Evolutionary conservation across 2,888 invertebrate species (phyloP), one percentile per base, ranked within the genome.

Genomic region (Acleris emargana): DNA sequence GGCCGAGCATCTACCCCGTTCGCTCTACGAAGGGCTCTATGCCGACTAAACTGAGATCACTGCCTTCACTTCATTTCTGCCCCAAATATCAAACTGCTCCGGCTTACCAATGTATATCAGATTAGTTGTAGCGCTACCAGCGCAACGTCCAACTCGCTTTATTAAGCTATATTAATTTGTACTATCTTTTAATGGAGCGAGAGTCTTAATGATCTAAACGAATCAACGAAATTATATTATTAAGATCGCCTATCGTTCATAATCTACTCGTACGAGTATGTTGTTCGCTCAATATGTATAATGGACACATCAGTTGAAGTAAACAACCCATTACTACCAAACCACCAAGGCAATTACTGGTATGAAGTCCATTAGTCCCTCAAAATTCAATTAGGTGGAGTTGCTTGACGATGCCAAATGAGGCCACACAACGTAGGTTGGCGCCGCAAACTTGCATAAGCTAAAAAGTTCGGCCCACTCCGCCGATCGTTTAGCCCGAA

Each of bases 1-100:
- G 68, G 96, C 97, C 68, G 96, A 97, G 77, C 96, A 97, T 84
- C 93, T 97, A 82, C 96, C 97, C 3, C 94, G 95, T 73, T 95
- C 96, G 18, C 93, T 97, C 72, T 97, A 97, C 84, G 97, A 97
- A 81, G 94, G 96, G 69, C 87, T 97, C 66, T 97, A 97, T 83
- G 69, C 77, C 47, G 92, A 93, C 77, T 93, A 91, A 84, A 22
- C 62, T 16, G 54, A 20, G 42, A 54, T 32, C 42, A 38, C 13
- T 17, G 20, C 54, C 4, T 20, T 54, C 7, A 11, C 11, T 25
- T 53, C 16, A 17, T 22, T 9, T 55, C 17, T 25, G 57, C 47
- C 47, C 25, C 17, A 18, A 47, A 58, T 58, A 28, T 18, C 17
- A 18, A 28, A 49, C 20, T 22, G 13, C 45, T 28, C 32, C 43